Evolutionary conservation across 2,797 vertebrate genomes (phyloP).

Genomic region (Epinephelus awoara): DNA sequence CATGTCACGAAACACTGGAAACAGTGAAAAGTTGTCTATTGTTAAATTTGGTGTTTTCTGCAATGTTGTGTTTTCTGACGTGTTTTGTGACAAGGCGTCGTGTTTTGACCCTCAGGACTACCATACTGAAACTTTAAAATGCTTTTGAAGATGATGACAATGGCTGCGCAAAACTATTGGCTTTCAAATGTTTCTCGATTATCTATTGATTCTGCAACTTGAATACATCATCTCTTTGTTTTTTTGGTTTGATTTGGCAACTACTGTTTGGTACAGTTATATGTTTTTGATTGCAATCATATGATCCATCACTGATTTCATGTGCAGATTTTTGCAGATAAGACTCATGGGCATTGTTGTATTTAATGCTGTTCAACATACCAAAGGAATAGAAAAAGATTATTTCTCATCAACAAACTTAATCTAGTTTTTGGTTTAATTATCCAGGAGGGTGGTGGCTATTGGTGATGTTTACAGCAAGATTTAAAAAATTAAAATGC

Average conservation of each 20-base stretch:
- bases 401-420: neutral
- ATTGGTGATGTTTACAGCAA: neutral
- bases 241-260: neutral
- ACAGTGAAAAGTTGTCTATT: too few species aligned
- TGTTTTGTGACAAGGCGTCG: too few species aligned
- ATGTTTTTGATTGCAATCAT: neutral
- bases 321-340: neutral
- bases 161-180: neutral
- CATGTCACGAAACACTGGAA: too few species aligned
- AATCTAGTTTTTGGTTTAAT: slow-evolving; percentile 1
- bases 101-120: too few species aligned
- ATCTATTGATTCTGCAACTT: neutral
- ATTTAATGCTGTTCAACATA: neutral
- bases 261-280: too few species aligned
- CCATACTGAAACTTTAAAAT: neutral
- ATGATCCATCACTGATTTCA: neutral
- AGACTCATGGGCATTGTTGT: neutral
- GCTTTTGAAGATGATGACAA: neutral
- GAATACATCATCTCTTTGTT: neutral
- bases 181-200: neutral
- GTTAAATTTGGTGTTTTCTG: too few species aligned
- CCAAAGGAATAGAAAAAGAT: neutral
- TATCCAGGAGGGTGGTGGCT: neutral
- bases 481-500: neutral
- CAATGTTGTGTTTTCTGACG: too few species aligned